Conservation (phyloP, 2,797 vertebrate genomes). For the Sphenopsis melanotis region DNA sequence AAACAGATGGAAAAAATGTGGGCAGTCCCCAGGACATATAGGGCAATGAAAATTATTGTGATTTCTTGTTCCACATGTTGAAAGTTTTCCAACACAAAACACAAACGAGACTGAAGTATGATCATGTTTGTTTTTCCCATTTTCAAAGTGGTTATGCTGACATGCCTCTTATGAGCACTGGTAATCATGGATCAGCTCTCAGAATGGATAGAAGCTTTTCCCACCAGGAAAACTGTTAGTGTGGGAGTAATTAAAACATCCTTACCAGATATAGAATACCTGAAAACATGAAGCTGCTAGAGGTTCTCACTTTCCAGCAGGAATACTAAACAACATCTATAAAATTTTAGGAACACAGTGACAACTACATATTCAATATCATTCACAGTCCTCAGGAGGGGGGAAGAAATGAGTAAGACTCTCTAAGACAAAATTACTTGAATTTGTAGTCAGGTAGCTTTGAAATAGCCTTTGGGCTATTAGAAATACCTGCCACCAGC, state of each 20-base stretch:
- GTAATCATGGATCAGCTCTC: neutral
- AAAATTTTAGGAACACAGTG: neutral
- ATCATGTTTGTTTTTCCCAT: fast-evolving
- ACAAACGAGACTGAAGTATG: neutral
- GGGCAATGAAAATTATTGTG: neutral
- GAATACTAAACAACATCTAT: neutral
- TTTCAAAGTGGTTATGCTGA: neutral
- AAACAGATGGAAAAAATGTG: neutral
- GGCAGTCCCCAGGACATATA: neutral
- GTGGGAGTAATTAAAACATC: neutral
- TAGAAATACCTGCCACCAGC: neutral
- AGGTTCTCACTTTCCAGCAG: neutral
- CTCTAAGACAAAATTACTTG: neutral
- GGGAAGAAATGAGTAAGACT: neutral
- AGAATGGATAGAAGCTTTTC: neutral
- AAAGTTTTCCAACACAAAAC: neutral
- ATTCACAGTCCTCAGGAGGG: neutral
- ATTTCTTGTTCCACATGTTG: neutral
- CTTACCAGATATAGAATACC: neutral
- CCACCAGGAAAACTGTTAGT: neutral
- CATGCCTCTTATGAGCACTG: neutral
- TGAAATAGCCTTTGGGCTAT: neutral
- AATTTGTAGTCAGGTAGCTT: neutral
- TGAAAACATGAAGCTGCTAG: neutral
- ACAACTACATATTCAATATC: neutral